phyloP scores from a whole-genome alignment of 2,113 vertebrate genomes.

The Planiliza haematocheilus region DNA sequence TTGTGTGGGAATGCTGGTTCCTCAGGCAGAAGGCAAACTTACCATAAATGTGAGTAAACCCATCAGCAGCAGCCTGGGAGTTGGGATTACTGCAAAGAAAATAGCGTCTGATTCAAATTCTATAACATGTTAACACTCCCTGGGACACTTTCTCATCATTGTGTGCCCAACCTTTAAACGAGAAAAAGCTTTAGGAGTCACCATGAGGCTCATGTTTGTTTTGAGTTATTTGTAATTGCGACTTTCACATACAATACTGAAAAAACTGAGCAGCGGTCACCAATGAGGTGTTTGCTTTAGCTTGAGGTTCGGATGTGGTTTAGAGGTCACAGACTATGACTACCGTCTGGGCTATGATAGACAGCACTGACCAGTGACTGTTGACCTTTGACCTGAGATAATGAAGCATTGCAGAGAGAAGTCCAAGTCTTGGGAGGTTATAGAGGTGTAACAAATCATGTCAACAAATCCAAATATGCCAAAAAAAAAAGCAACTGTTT shows the following conservation, averaged over 20 bases:
- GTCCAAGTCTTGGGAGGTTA: constrained; percentile 55
- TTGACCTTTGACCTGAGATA: constrained; percentile 71
- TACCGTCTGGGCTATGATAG: constrained; percentile 55
- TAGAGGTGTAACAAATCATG: constrained; percentile 52
- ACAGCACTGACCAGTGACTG: constrained; percentile 54
- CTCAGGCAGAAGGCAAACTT: constrained; percentile 43
- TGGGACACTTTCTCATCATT: constrained; percentile 32
- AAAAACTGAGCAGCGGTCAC: constrained; percentile 18
- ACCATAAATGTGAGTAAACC: constrained; percentile 57
- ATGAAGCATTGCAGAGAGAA: constrained; percentile 39
- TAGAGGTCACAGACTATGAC: constrained; percentile 29
- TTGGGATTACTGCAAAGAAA: constrained; percentile 1
- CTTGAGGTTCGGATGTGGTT: constrained; percentile 45
- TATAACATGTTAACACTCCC: constrained; percentile 34
- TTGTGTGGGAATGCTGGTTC: constrained; percentile 56
- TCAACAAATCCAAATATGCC: constrained; percentile 52
- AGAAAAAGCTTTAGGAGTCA: not conserved
- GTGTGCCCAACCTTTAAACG: constrained; percentile 36
- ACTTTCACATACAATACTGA: constrained; percentile 34
- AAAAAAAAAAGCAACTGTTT: constrained; percentile 28
- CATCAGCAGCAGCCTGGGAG: constrained; percentile 38
- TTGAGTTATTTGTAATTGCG: constrained; percentile 51
- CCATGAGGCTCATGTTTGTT: not conserved
- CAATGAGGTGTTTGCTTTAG: constrained; percentile 47
- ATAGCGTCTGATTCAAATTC: constrained; percentile 29